Conservation (phyloP, 2,797 vertebrate genomes). For the Botia almorhae region DNA sequence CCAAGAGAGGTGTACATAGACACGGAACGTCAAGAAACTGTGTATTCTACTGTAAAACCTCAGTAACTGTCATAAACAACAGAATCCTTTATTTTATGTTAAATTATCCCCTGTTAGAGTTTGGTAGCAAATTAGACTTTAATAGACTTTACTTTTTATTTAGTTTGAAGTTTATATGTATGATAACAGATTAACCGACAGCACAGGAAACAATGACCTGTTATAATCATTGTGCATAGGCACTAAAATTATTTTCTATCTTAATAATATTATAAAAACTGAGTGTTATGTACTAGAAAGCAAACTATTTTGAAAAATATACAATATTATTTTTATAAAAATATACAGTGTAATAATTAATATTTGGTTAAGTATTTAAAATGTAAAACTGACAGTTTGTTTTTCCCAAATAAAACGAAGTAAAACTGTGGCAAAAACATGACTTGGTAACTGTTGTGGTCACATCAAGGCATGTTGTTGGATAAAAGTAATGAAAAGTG, state of each 20-base stretch:
- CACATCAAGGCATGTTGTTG: neutral
- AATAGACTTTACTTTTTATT: neutral
- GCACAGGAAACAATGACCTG: neutral
- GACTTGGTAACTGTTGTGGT: neutral
- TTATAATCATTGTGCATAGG: neutral
- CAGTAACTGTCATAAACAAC: neutral
- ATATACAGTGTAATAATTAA: too few relatives aligned
- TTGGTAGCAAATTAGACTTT: neutral
- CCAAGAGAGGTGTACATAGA: neutral
- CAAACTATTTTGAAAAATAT: neutral
- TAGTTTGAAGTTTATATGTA: neutral
- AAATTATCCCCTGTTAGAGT: neutral
- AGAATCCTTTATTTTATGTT: neutral
- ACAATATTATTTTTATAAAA: too few relatives aligned
- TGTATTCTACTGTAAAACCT: neutral
- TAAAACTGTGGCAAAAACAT: neutral
- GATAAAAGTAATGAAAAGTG: neutral
- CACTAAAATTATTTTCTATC: too few relatives aligned
- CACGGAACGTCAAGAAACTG: neutral
- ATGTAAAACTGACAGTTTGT: neutral
- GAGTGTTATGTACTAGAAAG: neutral
- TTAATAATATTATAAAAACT: neutral
- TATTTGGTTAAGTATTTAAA: too few relatives aligned
- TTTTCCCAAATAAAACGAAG: neutral
- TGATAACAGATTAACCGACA: neutral